Percentiles rank a stretch among this genome's conserved stretches.
Evolutionary conservation across 2,888 invertebrate genomes (phyloP).

Genomic region (Diadegma fenestrale): DNA sequence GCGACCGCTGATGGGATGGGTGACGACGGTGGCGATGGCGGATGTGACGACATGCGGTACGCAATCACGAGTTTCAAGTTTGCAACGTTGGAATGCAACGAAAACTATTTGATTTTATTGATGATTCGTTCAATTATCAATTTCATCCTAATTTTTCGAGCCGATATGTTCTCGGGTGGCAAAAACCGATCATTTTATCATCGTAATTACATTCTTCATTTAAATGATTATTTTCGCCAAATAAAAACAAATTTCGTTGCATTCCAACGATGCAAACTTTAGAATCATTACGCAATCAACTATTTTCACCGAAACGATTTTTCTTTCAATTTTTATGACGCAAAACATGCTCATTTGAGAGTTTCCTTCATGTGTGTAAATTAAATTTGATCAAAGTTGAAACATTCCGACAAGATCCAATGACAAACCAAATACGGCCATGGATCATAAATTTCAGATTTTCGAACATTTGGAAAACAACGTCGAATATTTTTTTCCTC

Average conservation of each 20-base stretch:
- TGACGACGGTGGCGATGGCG: conserved; percentile 59
- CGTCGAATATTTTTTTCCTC: neutral
- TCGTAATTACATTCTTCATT: too few relatives aligned
- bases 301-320: neutral
- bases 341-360: neutral
- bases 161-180: too few relatives aligned
- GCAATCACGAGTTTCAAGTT: too few relatives aligned
- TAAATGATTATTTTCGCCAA: too few relatives aligned
- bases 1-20: conserved; percentile 63
- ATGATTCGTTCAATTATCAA: too few relatives aligned
- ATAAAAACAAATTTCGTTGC: too few relatives aligned
- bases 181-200: too few relatives aligned
- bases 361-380: neutral
- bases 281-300: conserved; percentile 42
- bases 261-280: too few relatives aligned
- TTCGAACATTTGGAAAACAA: neutral
- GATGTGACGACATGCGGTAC: conserved; percentile 62
- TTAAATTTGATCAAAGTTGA: neutral
- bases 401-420: neutral
- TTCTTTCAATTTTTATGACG: neutral
- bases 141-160: too few relatives aligned
- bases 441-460: neutral
- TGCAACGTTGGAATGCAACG: too few relatives aligned
- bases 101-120: too few relatives aligned
- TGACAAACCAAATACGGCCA: neutral